Percentiles rank a stretch among this genome's conserved stretches.
Conservation (phyloP, 2,888 invertebrate species). For the Andricus quercusramuli region DNA sequence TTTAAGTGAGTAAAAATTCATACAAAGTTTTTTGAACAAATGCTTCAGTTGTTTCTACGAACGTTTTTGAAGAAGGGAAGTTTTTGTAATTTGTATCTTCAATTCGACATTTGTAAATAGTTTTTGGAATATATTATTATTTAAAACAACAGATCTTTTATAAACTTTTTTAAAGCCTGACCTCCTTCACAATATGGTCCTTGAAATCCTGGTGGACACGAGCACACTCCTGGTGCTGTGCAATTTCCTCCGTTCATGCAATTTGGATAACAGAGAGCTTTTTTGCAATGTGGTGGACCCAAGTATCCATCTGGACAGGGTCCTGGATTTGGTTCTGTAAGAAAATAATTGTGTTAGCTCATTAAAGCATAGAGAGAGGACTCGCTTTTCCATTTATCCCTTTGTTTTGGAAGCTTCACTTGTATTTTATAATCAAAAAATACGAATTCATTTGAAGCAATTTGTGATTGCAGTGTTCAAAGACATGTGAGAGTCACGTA, state of each 20-base stretch:
- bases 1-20: too few relatives aligned
- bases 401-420: not conserved
- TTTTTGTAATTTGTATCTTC: not conserved
- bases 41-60: not conserved
- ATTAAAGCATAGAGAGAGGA: not conserved
- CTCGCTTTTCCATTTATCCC: not conserved
- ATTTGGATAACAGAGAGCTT: conserved; percentile 94
- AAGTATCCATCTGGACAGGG: conserved; percentile 94
- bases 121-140: not conserved
- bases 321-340: conserved; percentile 91
- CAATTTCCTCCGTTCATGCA: conserved; percentile 96
- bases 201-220: conserved; percentile 94
- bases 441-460: not conserved
- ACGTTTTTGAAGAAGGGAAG: conserved; percentile 34
- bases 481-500: too few relatives aligned
- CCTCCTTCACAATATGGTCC: conserved; percentile 95
- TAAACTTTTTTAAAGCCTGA: conserved; percentile 70
- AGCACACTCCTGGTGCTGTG: conserved; percentile 92
- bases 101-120: not conserved
- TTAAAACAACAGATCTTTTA: not conserved
- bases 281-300: conserved; percentile 91
- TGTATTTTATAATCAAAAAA: not conserved
- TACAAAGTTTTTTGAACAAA: too few relatives aligned
- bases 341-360: conserved; percentile 28
- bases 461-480: not conserved